Evolutionary conservation across 2,888 invertebrate species (phyloP), one percentile per base, ranked within the genome.

Genomic region (Bugulina stolonifera): DNA sequence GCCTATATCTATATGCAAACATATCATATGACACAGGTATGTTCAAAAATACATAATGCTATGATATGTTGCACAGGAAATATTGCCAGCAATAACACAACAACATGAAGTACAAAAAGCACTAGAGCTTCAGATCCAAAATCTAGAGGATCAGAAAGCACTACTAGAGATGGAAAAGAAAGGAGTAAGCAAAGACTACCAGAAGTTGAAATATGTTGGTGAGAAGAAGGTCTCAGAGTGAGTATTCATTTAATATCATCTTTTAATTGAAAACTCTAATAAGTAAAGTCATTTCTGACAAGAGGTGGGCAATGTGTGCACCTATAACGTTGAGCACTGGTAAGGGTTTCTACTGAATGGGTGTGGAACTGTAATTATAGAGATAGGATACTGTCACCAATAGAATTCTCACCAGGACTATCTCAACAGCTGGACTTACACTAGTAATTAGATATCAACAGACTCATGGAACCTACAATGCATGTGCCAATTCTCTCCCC

Each of bases 31-130:
- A 10, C 52, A 52, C 22, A 52, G 10, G 22, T 52, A 52, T 52
- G 22, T 22, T 52, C 22, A 52, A 10, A 52, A 10, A 57, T n/a
- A 57, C 25, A 57, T 18, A 57, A n/a, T 57, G 25, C 14, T 57
- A n/a, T 18, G 18, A 43, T 43, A 43, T 43, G 5, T 43, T 18
- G 18, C 18, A 43, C 43, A 64, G 64, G 64, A 64, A 27, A 64
- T 64, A 27, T n/a, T 64, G 32, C 64, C 64, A 32, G 64, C 64
- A 29, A 64, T 64, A 64, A 32, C 10, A 34, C 64, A 64, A 64
- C 64, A 64, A n/a, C 27, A 64, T 32, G 32, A 64, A 27, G 27
- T 64, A 25, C 64, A 64, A 27, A 64, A 27, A 64, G 64, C 64
- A 14, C 32, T 64, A 32, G 25, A 27, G 5, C 64, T 64, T 2